Conservation (phyloP, 2,888 invertebrate species). For the Lasius platythorax region DNA sequence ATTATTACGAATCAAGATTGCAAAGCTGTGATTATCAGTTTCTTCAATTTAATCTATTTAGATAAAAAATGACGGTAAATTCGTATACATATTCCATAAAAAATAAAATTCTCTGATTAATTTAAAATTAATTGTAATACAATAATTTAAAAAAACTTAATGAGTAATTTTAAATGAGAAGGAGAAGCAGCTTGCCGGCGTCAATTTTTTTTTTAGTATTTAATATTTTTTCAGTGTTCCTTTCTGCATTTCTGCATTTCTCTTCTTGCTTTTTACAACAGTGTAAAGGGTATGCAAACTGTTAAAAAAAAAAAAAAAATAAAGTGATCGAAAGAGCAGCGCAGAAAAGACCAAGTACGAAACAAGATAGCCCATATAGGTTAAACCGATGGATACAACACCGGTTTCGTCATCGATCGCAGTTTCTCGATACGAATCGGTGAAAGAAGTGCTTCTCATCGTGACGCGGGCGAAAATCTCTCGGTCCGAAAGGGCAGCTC, state of each 20-base stretch:
- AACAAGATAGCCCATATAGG: not conserved
- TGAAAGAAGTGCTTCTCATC: constrained; percentile 28
- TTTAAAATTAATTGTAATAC: not conserved
- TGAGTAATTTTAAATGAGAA: not conserved
- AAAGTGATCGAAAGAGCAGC: not conserved
- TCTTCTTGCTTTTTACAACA: not conserved
- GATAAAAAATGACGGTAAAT: not conserved
- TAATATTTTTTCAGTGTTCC: not conserved
- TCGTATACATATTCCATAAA: not conserved
- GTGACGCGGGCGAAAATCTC: constrained; percentile 38
- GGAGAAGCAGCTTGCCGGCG: not conserved
- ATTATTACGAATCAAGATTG: too few species aligned
- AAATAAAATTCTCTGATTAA: not conserved
- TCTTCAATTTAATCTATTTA: not conserved
- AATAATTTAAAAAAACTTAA: not conserved
- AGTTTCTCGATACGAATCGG: constrained; percentile 25
- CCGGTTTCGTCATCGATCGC: constrained; percentile 2
- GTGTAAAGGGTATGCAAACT: not conserved
- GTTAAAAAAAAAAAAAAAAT: not conserved
- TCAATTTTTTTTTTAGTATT: too few species aligned
- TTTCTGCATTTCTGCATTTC: not conserved
- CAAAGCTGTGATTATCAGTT: too few species aligned
- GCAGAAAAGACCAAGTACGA: not conserved
- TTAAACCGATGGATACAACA: not conserved
- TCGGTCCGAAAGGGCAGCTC: constrained; percentile 19